Evolutionary conservation across 2,113 vertebrate genomes (phyloP), one percentile per base, ranked within the genome.

Genomic region (Ceyx cyanopectus): DNA sequence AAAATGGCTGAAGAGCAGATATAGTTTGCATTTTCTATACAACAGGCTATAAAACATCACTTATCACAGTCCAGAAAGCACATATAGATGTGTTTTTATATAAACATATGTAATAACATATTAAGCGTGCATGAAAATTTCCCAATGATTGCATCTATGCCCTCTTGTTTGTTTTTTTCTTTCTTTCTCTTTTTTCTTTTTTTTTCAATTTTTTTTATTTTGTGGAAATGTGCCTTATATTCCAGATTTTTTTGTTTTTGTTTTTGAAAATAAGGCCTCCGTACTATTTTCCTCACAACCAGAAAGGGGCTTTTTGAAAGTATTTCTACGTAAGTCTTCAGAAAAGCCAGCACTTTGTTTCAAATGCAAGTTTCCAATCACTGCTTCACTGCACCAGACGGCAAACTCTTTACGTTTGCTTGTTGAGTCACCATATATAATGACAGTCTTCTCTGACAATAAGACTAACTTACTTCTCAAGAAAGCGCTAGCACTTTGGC

Each of bases 21-120:
- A 99, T 99, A 99, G 97, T 99, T 99, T 98, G 99, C 98, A 98
- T 99, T 98, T 98, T 99, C 98, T 99, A 99, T 99, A 99, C 99
- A 99, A 99, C 99, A 99, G 99, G 99, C 99, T 99, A 99, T 99
- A 99, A 99, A 99, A 99, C 99, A 98, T 99, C 99, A 99, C 99
- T 99, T 98, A 98, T 99, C 99, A 99, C 99, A 98, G 99, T 99
- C 98, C 99, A 99, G 99, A 99, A 99, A 99, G 99, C 99, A 99
- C 99, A 99, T 98, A 98, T 99, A 99, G 99, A 99, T 99, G 99
- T 99, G 98, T 98, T 99, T 97, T 98, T 98, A 99, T 99, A 99
- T 99, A 99, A 99, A 99, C 99, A 99, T 99, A 99, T 99, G 99
- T 98, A 98, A 98, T 99, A 99, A 99, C 98, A 99, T 99, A 99